Conservation (phyloP, 92 coral and sea anemone genomes). For the Palythoa grandiflora region DNA sequence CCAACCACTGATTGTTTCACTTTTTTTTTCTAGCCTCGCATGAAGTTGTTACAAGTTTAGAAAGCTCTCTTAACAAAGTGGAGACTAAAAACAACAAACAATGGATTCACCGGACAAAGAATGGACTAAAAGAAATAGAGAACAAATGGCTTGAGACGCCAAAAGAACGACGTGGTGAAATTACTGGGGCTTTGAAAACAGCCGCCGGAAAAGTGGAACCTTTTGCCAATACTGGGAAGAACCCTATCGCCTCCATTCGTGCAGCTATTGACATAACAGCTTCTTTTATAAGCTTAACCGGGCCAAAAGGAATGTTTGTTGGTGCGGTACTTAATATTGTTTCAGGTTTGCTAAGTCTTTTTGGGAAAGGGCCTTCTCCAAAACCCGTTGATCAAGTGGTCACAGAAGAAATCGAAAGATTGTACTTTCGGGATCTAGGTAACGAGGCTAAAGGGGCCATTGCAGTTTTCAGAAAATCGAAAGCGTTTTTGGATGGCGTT, state of each 20-base stretch:
- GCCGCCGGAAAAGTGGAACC: constrained; percentile 23
- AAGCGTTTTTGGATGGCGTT: constrained; percentile 25
- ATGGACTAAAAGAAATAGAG: background rate
- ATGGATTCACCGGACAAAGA: background rate
- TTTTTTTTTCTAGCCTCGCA: too few species aligned
- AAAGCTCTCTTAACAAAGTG: too few species aligned
- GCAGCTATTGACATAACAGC: constrained; percentile 47
- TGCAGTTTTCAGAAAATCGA: background rate
- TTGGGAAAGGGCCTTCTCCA: background rate
- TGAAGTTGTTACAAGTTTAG: too few species aligned
- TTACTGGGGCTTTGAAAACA: background rate
- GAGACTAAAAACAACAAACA: too few species aligned
- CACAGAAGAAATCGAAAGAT: constrained; percentile 27
- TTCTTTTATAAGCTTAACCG: constrained; percentile 8
- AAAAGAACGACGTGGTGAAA: background rate
- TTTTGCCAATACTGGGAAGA: constrained; percentile 49
- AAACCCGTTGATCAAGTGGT: background rate
- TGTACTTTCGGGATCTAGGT: too few species aligned
- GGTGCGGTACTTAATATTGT: constrained; percentile 19
- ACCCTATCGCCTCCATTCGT: constrained; percentile 38
- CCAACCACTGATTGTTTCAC: too few species aligned
- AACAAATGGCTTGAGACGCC: background rate
- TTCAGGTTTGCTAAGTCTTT: constrained; percentile 38
- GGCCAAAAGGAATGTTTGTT: background rate
- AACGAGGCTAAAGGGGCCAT: background rate